phyloP scores from a whole-genome alignment of 2,888 invertebrate genomes.

The Argyresthia goedartella region DNA sequence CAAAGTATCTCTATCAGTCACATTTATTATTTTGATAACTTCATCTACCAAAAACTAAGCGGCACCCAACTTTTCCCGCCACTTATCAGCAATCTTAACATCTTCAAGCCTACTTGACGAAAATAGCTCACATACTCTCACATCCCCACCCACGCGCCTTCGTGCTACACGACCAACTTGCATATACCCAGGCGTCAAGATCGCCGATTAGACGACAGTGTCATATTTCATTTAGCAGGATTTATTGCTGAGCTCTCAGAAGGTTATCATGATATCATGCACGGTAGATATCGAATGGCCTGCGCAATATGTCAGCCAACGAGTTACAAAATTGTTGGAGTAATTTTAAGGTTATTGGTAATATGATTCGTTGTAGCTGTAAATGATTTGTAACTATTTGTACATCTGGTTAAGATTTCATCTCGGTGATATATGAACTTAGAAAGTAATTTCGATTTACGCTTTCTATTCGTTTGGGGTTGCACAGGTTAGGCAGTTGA shows the following conservation, averaged over 20 bases:
- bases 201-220: constrained; percentile 36
- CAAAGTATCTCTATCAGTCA: too few species aligned
- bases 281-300: constrained; percentile 15
- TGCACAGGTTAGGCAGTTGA: too few species aligned
- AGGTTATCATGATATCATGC: constrained; percentile 4
- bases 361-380: too few species aligned
- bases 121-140: background rate
- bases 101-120: background rate
- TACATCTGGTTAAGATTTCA: too few species aligned
- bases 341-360: constrained; percentile 2
- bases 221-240: constrained; percentile 36
- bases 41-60: too few species aligned
- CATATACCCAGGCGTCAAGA: constrained; percentile 37
- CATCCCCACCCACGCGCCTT: constrained; percentile 7
- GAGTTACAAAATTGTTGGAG: constrained; percentile 3
- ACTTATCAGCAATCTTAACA: background rate
- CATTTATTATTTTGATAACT: too few species aligned
- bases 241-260: constrained; percentile 23
- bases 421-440: too few species aligned
- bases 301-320: constrained; percentile 1
- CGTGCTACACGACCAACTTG: constrained; percentile 25
- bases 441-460: too few species aligned
- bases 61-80: background rate
- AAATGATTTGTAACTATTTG: too few species aligned
- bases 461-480: too few species aligned